Evolutionary conservation across 2,888 invertebrate genomes (phyloP).

Genomic region (Xylota segnis): DNA sequence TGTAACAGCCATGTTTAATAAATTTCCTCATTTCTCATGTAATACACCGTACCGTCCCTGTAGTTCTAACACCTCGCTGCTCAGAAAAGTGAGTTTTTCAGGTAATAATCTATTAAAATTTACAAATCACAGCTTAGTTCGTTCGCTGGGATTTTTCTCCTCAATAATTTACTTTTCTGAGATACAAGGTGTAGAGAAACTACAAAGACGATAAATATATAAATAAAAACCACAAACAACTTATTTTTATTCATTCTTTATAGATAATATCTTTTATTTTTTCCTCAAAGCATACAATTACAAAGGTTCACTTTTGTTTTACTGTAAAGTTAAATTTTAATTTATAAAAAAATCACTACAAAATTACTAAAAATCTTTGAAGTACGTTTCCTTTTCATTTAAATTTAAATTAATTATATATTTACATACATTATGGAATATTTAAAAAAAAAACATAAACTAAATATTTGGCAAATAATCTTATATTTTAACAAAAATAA

Average conservation of each 20-base stretch:
- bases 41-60: no score
- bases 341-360: conserved; percentile 52
- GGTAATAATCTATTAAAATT: no score
- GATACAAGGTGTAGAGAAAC: no score
- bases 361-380: conserved; percentile 47
- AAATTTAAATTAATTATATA: conserved; percentile 34
- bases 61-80: no score
- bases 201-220: no score
- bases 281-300: conserved; percentile 40
- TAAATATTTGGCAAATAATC: conserved; percentile 47
- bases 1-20: no score
- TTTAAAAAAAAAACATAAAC: conserved; percentile 38
- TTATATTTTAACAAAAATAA: conserved; percentile 15
- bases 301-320: conserved; percentile 47
- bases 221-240: neutral
- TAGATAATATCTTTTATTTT: conserved; percentile 46
- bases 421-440: conserved; percentile 34
- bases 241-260: conserved; percentile 29
- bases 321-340: conserved; percentile 13
- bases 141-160: no score
- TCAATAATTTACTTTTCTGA: no score
- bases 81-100: no score
- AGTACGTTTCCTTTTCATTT: conserved; percentile 35
- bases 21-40: no score
- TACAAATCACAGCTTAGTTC: no score